Evolutionary conservation across 2,113 vertebrate species (phyloP), one percentile per base, ranked within the genome.

Genomic region (Oryzias curvinotus): DNA sequence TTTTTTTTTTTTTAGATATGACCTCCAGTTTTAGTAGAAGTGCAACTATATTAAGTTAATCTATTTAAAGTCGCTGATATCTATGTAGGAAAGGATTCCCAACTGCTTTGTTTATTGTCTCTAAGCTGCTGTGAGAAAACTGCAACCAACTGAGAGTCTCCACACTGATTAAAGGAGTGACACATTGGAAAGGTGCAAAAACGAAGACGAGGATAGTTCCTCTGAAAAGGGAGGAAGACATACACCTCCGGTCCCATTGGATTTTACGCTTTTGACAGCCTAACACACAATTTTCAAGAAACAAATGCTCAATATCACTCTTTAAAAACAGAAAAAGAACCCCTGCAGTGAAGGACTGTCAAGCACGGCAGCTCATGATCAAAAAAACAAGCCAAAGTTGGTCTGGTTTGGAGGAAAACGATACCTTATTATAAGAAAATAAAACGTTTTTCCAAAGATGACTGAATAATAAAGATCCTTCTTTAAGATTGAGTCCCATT

Each of bases 131-230:
- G 36, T 12, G 36, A 36, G 36, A 36, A 36, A 12, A 36, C 14
- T 30, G 13, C 0, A n/a, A 18, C 23, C 26, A 52, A 58, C 48
- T 47, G 21, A 36, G 7, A 50, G 50, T 26, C 30, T 65, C 41
- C 41, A 12, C 1, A n/a, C 48, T 44, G 36, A 62, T 44, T 53
- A 52, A 63, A 63, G 28, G 61, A 63, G 23, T 18, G 18, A 41
- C 10, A 19, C 15, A 21, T 14, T 25, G 52, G 47, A 43, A 30
- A 16, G 53, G 64, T 57, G 47, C 51, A 57, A 52, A 23, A 41
- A 45, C 15, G 7, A 16, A n/a, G 45, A 43, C 57, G 23, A 44
- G 46, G 52, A 68, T 47, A 30, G 55, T 26, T 7, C 41, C 52
- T 45, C 26, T 26, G 23, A 44, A 26, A 25, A n/a, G 5, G 5